These are phyloP conservation scores for Paramormyrops hopkinsi DNA, from an alignment of 2,797 vertebrate species.

Conservation along the genomic window DNA sequence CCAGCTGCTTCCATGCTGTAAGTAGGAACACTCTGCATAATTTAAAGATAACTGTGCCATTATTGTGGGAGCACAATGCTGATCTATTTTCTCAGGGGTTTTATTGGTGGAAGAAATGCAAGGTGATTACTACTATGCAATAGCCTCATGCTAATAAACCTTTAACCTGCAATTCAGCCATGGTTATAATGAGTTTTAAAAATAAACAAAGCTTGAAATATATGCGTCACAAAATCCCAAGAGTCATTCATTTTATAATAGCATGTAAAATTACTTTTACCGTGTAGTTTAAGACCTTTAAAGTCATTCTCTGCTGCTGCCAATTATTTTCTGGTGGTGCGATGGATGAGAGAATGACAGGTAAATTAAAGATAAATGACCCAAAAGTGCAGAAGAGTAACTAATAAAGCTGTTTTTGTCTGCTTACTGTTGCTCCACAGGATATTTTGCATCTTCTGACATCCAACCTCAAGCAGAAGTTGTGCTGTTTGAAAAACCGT, in stretches of 20 bases:
- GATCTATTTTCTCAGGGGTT: not conserved
- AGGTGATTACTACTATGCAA: not conserved
- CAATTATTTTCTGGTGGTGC: not conserved
- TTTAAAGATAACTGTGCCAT: not conserved
- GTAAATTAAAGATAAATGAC: not conserved
- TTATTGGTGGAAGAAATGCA: not conserved
- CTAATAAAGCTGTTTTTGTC: not conserved
- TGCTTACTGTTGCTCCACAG: not conserved
- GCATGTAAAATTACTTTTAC: not conserved
- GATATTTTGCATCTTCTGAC: not conserved
- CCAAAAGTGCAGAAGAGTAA: not conserved
- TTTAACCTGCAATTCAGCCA: slow-evolving; percentile 3
- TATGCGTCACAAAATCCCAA: not conserved
- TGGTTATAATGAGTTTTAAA: slow-evolving; percentile 7
- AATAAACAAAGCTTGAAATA: not conserved
- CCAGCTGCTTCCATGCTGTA: not conserved
- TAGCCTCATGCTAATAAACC: not conserved
- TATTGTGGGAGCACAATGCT: not conserved
- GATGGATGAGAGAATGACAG: not conserved
- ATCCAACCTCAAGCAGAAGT: not conserved
- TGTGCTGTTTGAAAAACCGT: not conserved
- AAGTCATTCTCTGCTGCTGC: not conserved
- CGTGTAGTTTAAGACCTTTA: slow-evolving; percentile 8
- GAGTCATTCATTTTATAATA: not conserved
- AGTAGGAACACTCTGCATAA: slow-evolving; percentile 4